phyloP scores from a whole-genome alignment of 2,888 invertebrate genomes.

The Liodrosophila aerea region DNA sequence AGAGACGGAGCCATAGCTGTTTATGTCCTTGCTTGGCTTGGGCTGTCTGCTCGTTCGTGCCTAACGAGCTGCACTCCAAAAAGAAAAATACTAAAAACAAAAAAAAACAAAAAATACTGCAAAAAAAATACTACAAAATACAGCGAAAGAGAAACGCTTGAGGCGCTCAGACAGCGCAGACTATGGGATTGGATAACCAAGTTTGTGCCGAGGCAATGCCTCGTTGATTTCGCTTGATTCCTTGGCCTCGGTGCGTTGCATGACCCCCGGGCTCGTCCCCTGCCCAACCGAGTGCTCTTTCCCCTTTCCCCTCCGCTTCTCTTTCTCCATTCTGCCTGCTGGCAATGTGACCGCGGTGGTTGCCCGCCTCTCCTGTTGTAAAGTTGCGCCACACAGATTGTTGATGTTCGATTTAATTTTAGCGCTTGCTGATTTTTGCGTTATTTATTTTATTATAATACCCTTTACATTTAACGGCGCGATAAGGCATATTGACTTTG shows the following conservation, averaged over 20 bases:
- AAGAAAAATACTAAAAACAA: constrained; percentile 16
- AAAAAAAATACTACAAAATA: constrained; percentile 37
- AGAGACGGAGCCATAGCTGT: constrained; percentile 58
- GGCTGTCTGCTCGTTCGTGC: constrained; percentile 73
- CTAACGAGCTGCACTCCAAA: constrained; percentile 72
- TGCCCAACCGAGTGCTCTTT: background rate
- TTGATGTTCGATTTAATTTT: constrained; percentile 75
- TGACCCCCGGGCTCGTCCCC: background rate
- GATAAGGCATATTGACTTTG: constrained; percentile 76
- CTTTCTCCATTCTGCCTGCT: constrained; percentile 16
- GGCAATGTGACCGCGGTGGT: constrained; percentile 18
- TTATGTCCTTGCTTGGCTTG: constrained; percentile 70
- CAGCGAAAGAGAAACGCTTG: constrained; percentile 40
- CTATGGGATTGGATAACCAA: constrained; percentile 63
- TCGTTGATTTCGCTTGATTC: constrained; percentile 73
- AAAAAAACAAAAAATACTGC: constrained; percentile 6
- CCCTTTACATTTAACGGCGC: constrained; percentile 73
- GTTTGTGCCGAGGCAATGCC: constrained; percentile 51
- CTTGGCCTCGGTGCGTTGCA: constrained; percentile 35
- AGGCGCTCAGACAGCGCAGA: constrained; percentile 43
- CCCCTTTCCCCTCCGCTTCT: background rate
- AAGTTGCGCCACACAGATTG: constrained; percentile 60
- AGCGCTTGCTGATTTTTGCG: constrained; percentile 72
- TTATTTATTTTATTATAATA: constrained; percentile 76
- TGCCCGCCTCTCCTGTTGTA: constrained; percentile 31